Base-by-base conservation (phyloP, 2,113 vertebrate species). In the Callaeas wilsoni region DNA sequence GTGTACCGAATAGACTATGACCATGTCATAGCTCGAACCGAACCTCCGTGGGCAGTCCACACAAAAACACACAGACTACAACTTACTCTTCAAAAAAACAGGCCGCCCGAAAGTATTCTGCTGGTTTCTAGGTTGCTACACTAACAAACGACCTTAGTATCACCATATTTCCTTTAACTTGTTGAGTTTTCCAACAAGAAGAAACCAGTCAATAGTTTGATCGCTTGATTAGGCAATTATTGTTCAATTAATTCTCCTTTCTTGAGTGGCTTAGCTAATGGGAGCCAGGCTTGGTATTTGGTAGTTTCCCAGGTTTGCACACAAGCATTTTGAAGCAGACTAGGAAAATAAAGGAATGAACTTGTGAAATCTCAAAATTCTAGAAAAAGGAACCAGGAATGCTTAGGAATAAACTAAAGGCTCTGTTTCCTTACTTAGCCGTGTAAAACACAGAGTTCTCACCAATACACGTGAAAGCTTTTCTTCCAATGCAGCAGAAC, bases 381-480 rank as follows among this genome's bases (percentile, higher is more conserved):
- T 30, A 64, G 26, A 12, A 7, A 53, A 77, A 14, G 1, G 18
- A 53, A 39, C 0, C 0, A 10, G 12, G 7, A 71, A 23, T 11
- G 6, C 23, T 23, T 33, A 42, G 12, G 37, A 75, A 41, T 16
- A 55, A 60, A 53, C 6, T 6, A 56, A 67, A 63, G 3, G 3
- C 9, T 44, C 37, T 13, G 2, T 11, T 77, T 44, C 13, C 41
- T 69, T 26, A 12, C 12, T 52, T 63, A 52, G 19, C 10, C 7
- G 4, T 1, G 2, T 42, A n/a, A 83, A 76, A 23, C 0, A 11
- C 6, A 14, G 17, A 64, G 23, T 19, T 33, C n/a, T 63, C 56
- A 44, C 8, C 0, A 3, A 13, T 2, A 49, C 3, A 29, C 2
- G 2, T 1, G 6, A 46, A 80, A 65, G 6, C 12, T 44, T 57